These are phyloP conservation scores for Cryptoblepharus egeriae DNA, from an alignment of 2,797 vertebrate genomes.

Conservation along the genomic window DNA sequence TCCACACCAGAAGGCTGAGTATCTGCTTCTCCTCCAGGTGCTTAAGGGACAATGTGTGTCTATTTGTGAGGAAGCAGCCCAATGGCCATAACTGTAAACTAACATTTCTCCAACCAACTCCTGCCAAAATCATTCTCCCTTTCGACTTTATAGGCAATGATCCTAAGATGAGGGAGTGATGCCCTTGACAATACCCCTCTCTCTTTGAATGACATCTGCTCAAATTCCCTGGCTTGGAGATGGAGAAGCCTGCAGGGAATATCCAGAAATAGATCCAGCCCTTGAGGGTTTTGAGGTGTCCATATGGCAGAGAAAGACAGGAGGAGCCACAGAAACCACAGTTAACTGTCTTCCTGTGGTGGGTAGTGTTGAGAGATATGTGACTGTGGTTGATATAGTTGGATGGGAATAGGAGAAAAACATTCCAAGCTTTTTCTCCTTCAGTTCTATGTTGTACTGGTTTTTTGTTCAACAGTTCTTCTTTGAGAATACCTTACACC, in stretches of 20 bases:
- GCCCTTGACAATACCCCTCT: background rate
- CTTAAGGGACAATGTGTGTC: background rate
- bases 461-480: too few species aligned
- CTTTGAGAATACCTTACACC: background rate
- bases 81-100: background rate
- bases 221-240: conserved; percentile 1
- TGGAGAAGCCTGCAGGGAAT: conserved; percentile 22
- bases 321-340: conserved; percentile 39
- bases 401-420: background rate
- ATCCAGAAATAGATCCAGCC: conserved; percentile 33
- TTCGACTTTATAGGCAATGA: background rate
- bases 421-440: background rate
- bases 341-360: conserved; percentile 39
- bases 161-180: background rate
- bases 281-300: conserved; percentile 29
- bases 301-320: conserved; percentile 40
- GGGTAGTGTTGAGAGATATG: conserved; percentile 15
- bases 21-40: background rate
- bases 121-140: background rate
- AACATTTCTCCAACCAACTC: background rate
- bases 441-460: background rate
- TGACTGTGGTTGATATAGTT: background rate
- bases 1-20: background rate
- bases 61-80: background rate
- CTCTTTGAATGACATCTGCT: background rate